Base-by-base conservation (phyloP, 2,797 vertebrate genomes). In the Aplochiton taeniatus region DNA sequence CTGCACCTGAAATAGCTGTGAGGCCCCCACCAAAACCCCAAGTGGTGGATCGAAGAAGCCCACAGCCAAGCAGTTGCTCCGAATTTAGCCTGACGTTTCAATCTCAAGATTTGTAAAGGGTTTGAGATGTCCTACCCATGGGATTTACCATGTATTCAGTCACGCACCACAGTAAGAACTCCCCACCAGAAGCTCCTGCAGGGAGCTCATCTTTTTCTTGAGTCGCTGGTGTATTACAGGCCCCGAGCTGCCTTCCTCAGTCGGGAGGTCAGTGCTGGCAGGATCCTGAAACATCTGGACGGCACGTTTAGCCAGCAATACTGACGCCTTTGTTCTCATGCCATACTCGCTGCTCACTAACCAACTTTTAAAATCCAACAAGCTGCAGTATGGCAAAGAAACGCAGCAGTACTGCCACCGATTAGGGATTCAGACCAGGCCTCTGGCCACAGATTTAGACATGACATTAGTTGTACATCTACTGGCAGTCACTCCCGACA, bases 241-340 rank as follows among this genome's bases (percentile, higher is more conserved):
- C 58, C 59, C 57, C 64, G 76, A 75, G 70, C 76, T 82, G 80
- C 76, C 68, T 66, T 73, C 77, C 76, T 71, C 48, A 80, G 81
- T 80, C 42, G 70, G 81, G 84, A 85, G 85, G 84, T 86, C 84
- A 88, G 75, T 18, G 67, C 79, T 90, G 86, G 87, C 85, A 85
- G 86, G 77, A 75, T 75, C 69, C 61, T 47, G 46, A 91, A 31
- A 93, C 94, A 95, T 93, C 94, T 95, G 93, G 93, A 94, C 87
- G 85, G 89, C 92, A 92, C 86, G 87, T 91, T 88, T 77, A 80
- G 85, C 81, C 87, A 87, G 85, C 82, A 84, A 89, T 86, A 91
- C 85, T 79, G 64, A 81, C 67, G 77, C 83, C 82, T 77, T 87
- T 93, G 90, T 93, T 92, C 89, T 81, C 83, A 68, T 90, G 91